Base-by-base conservation (phyloP, 2,888 invertebrate genomes). In the Mallateleia sp. region DNA sequence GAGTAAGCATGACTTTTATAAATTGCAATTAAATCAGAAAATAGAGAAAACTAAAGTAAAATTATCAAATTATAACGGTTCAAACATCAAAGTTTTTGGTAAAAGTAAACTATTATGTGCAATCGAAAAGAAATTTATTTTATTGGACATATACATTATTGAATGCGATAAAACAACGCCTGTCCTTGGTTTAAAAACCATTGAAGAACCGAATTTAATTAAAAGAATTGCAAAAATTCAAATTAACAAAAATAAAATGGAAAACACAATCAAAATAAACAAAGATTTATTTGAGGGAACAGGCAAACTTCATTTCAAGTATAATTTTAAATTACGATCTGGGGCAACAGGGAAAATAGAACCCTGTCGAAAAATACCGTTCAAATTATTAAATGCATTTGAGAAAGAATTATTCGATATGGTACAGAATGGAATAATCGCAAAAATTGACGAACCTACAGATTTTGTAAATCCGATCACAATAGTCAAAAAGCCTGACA, bases 321-420 rank as follows among this genome's bases (percentile, higher is more conserved):
- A 88, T 54, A 69, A 85, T 50, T 74, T 88, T 6, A 67, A 88
- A 67, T 54, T 85, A 34, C 81, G 81, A 28, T 32, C 56, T 24
- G 69, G n/a, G n/a, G n/a, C n/a, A n/a, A n/a, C n/a, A n/a, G n/a
- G n/a, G n/a, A n/a, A n/a, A n/a, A 14, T 38, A 7, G 64, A 34
- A 22, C 64, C 64, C 14, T 50, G 54, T 64, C 60, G 64, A 11
- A 50, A 64, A 24, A 38, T 64, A 25, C 62, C 75, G 15, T 64
- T 60, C 7, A 56, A 42, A 7, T 22, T 71, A 6, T 15, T 54
- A 20, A 15, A 52, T 38, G 6, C 15, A 22, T 71, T 22, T 14
- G 34, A 71, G 7, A n/a, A 0, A n/a, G 71, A 71, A 71, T 56
- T 71, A 52, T 7, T n/a, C 9, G 9, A 11, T 24, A 71, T 54